A percentile compares a stretch with the other conserved stretches of the same genome.
These are phyloP conservation scores for Actinemys pallida DNA, from an alignment of 2,113 vertebrate genomes.

Conservation along the genomic window DNA sequence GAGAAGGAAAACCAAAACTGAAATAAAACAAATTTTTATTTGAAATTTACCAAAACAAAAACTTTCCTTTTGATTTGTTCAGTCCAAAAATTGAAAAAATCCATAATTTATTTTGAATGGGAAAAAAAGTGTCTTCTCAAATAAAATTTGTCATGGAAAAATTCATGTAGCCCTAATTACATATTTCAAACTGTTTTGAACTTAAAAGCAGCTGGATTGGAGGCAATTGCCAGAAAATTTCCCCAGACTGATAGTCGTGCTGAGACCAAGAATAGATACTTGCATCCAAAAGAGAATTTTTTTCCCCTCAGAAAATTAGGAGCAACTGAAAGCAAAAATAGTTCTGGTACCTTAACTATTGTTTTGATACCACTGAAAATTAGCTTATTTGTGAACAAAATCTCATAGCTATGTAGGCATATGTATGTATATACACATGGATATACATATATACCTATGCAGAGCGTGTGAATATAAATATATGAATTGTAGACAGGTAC, in stretches of 20 bases:
- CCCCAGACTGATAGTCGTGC: not conserved
- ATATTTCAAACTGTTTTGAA: not conserved
- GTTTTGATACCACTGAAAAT: not conserved
- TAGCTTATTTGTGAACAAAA: not conserved
- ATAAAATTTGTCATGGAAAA: not conserved
- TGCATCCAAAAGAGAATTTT: not conserved
- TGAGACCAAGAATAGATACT: not conserved
- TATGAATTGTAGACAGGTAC: rapidly evolving
- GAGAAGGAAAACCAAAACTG: not conserved
- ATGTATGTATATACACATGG: not conserved
- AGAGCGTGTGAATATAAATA: not conserved
- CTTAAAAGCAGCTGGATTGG: not conserved
- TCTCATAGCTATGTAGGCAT: not conserved
- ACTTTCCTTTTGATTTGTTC: not conserved
- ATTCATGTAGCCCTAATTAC: not conserved
- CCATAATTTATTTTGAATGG: not conserved
- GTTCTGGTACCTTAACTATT: rapidly evolving
- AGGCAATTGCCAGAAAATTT: not conserved
- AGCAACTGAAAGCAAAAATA: not conserved
- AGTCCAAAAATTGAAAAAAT: not conserved
- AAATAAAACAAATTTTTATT: not conserved
- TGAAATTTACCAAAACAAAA: not conserved
- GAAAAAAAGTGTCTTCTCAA: not conserved
- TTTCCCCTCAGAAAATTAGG: not conserved
- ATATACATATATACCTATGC: not conserved